Evolutionary conservation across 1,140 invertebrate species (phyloP), one percentile per base, ranked within the genome.

Genomic region (Pseudomyrmex dendroicus): DNA sequence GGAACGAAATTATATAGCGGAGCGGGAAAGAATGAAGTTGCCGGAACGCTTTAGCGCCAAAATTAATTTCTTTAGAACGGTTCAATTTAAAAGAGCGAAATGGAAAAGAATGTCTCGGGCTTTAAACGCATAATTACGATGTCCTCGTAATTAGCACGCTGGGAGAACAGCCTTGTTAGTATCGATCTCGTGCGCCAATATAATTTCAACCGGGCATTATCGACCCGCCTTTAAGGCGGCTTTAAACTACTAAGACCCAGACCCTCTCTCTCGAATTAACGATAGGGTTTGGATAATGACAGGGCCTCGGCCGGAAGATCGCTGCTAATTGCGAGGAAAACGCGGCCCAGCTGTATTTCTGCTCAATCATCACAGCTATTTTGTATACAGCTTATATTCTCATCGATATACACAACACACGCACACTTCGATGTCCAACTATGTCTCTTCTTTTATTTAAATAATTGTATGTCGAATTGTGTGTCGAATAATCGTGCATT

Each of bases 311-410:
- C 12, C 48, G 73, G 48, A 78, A 73, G 82, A 86, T 86, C 62
- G 80, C 35, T 35, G 63, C 56, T 84, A 86, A 86, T 84, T 80
- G 84, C 83, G 68, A 84, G 56, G 83, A 84, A 86, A 86, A 84
- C 74, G 73, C 44, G 4, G 20, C 2, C 67, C 22, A 57, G 22
- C 52, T 54, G 22, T 59, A 74, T 73, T 84, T 80, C 2, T 44
- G 22, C 25, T 44, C 67, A 10, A 70, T 25, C 48, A 63, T 76
- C 22, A 50, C 61, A 64, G 48, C 50, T 57, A 44, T 78, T 10
- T 17, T 35, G 5, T 35, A 3, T 50, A 46, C 12, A 20, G 5
- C 20, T 70, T 12, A 25, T 17, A 13, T 25, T 57, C 74, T 22
- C 35, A 10, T 57, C 17, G 4, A 54, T 66, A 44, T 77, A 17